Conservation (phyloP, 2,888 invertebrate species). For the Stratiomys singularior region DNA sequence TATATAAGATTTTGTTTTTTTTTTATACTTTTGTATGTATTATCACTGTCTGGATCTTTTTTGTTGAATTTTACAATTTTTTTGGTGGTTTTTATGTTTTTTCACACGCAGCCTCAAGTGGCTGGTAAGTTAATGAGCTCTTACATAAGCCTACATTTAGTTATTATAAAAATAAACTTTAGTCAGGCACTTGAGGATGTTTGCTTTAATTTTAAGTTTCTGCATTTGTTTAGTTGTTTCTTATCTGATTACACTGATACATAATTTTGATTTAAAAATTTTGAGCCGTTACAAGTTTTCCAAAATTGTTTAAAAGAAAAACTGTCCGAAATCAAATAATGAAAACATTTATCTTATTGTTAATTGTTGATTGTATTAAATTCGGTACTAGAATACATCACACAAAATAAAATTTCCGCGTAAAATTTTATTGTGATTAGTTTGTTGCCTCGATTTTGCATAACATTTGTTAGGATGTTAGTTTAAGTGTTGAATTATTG, state of each 20-base stretch:
- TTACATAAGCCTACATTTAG: background rate
- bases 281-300: background rate
- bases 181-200: background rate
- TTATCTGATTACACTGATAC: background rate
- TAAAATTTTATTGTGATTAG: constrained; percentile 39
- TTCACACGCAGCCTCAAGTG: constrained; percentile 8
- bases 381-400: constrained; percentile 43
- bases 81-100: background rate
- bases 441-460: constrained; percentile 21
- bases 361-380: background rate
- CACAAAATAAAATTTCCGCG: constrained; percentile 40
- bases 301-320: too few species aligned
- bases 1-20: constrained; percentile 27
- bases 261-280: constrained; percentile 12
- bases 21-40: constrained; percentile 12
- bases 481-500: constrained; percentile 10
- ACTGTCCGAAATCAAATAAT: background rate
- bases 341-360: background rate
- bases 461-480: constrained; percentile 2
- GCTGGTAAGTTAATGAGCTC: background rate
- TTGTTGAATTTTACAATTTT: constrained; percentile 32
- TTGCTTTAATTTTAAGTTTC: background rate
- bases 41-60: constrained; percentile 24
- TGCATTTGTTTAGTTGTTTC: constrained; percentile 7
- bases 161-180: background rate